Percentiles rank a stretch among this genome's conserved stretches.
Conservation (phyloP, 2,113 vertebrate genomes). For the Thamnophis sirtalis region DNA sequence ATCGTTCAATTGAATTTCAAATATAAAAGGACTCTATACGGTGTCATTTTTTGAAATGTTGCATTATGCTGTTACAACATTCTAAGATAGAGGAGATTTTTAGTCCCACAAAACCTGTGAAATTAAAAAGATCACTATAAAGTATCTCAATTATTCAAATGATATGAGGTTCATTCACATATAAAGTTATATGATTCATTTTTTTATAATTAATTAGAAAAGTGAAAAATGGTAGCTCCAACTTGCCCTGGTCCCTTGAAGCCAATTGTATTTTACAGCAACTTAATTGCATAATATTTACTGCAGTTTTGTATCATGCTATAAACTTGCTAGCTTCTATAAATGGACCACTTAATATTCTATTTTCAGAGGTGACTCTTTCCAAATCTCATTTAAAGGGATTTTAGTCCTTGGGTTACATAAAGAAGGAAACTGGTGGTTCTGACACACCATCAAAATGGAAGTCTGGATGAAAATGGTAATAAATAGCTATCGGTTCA, state of each 20-base stretch:
- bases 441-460: background rate
- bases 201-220: background rate
- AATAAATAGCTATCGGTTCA: no score
- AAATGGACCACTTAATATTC: constrained; percentile 1
- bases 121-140: background rate
- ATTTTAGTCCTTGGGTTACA: background rate
- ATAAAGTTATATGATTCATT: background rate
- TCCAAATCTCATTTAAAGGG: constrained; percentile 14
- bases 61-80: background rate
- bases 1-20: background rate
- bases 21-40: background rate
- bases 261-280: background rate
- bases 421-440: background rate
- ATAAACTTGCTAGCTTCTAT: background rate
- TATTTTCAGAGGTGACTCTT: background rate
- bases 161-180: background rate
- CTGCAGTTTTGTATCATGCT: background rate
- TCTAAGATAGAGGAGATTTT: background rate
- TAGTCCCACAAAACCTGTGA: background rate
- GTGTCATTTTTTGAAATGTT: background rate
- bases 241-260: background rate
- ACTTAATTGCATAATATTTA: background rate
- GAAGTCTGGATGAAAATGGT: constrained; percentile 1
- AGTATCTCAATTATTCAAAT: background rate
- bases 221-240: constrained; percentile 38